phyloP scores from a whole-genome alignment of 2,113 vertebrate genomes.

The Callopanchax toddi region DNA sequence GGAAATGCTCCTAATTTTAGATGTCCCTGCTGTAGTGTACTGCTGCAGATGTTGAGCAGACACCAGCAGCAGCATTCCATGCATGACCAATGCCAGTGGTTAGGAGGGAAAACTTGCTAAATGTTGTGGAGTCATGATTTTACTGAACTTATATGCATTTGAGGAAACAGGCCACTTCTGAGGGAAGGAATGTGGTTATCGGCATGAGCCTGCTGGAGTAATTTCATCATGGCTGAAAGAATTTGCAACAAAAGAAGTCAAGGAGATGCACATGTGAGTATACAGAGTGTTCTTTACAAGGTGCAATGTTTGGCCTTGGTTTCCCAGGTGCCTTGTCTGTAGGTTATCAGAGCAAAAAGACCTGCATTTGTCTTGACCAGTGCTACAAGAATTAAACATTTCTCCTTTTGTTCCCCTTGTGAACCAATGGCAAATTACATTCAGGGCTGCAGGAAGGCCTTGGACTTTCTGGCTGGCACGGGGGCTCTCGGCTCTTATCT shows the following conservation, averaged over 20 bases:
- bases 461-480: conserved; percentile 55
- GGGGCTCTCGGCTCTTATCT: conserved; percentile 61
- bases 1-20: conserved; percentile 74
- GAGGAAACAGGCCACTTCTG: conserved; percentile 36
- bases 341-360: conserved; percentile 70
- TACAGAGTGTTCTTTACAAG: conserved; percentile 51
- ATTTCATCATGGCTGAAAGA: conserved; percentile 1
- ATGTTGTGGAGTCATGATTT: conserved; percentile 56
- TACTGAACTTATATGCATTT: conserved; percentile 46
- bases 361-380: conserved; percentile 61
- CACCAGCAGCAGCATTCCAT: conserved; percentile 56
- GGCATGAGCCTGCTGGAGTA: not conserved
- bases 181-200: conserved; percentile 28
- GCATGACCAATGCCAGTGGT: conserved; percentile 59
- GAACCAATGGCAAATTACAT: conserved; percentile 65
- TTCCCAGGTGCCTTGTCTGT: conserved; percentile 54
- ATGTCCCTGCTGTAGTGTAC: conserved; percentile 51
- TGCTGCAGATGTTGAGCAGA: conserved; percentile 72
- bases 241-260: conserved; percentile 39
- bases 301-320: conserved; percentile 61
- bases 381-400: conserved; percentile 59
- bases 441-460: conserved; percentile 67
- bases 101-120: conserved; percentile 55
- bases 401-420: conserved; percentile 63
- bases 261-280: conserved; percentile 27